phyloP scores from a whole-genome alignment of 2,113 vertebrate species.

The Phoenicopterus ruber region DNA sequence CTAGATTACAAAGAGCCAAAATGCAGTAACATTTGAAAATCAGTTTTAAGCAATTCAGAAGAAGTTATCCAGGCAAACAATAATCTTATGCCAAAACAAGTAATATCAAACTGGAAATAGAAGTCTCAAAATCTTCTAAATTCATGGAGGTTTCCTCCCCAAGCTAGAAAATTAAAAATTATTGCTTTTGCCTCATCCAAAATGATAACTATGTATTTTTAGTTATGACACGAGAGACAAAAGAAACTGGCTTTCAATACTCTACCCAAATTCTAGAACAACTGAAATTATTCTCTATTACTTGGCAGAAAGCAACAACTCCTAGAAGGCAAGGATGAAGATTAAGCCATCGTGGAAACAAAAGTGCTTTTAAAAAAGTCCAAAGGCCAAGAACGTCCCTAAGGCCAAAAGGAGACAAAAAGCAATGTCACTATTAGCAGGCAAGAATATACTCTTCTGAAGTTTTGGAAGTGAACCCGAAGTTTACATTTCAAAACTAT shows the following conservation, averaged over 20 bases:
- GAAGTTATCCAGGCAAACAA: background rate
- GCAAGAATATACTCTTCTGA: background rate
- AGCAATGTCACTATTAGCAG: background rate
- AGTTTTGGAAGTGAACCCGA: background rate
- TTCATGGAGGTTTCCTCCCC: background rate
- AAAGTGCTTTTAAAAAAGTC: background rate
- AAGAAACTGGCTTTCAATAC: background rate
- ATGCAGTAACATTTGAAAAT: background rate
- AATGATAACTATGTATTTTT: background rate
- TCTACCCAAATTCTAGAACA: background rate
- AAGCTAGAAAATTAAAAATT: background rate
- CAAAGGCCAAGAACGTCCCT: background rate
- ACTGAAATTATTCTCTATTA: background rate
- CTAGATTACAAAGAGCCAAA: background rate
- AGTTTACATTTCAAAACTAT: background rate
- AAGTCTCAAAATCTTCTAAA: background rate
- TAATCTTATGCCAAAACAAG: background rate
- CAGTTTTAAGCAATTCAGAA: background rate
- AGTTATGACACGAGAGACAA: background rate
- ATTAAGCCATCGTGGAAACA: background rate
- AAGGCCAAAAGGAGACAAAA: slow-evolving; percentile 23
- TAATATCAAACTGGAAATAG: background rate
- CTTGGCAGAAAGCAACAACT: background rate
- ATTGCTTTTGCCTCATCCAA: background rate
- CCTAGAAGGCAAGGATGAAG: slow-evolving; percentile 5